Conservation (phyloP, 2,797 vertebrate genomes). For the Micromesistius poutassou region DNA sequence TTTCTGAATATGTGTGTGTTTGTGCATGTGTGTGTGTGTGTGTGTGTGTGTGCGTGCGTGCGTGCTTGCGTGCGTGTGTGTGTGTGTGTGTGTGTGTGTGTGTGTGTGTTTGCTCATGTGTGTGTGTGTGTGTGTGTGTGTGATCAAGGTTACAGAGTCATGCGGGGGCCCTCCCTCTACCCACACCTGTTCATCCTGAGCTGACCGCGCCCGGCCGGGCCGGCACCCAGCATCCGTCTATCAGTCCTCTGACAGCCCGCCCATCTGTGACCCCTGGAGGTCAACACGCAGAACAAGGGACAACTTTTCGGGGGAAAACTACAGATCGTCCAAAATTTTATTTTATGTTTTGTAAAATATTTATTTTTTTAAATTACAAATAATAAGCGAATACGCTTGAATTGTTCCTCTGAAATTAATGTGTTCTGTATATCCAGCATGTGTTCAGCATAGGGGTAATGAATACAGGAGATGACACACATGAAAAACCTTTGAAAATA, state of each 20-base stretch:
- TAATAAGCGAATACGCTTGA: no score
- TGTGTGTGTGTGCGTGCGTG: constrained; percentile 4
- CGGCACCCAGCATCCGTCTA: constrained; percentile 53
- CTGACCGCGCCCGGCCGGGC: constrained; percentile 45
- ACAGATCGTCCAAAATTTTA: neutral
- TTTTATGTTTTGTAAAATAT: neutral
- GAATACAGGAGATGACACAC: neutral
- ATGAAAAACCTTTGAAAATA: neutral
- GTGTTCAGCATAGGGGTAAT: no score
- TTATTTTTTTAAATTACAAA: neutral
- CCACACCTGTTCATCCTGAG: constrained; percentile 59
- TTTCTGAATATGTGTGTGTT: neutral
- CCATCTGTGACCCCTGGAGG: constrained; percentile 57
- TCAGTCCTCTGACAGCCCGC: constrained; percentile 50
- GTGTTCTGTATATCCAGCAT: neutral
- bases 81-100: neutral
- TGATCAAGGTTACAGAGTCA: constrained; percentile 55
- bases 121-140: constrained; percentile 1
- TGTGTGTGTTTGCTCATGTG: neutral
- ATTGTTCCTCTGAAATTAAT: no score
- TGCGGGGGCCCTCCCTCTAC: constrained; percentile 52
- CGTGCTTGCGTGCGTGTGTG: neutral
- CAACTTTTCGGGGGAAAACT: constrained; percentile 16
- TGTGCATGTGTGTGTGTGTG: neutral
- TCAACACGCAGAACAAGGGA: constrained; percentile 29